Percentiles rank a stretch among this genome's conserved stretches.
Evolutionary conservation across 2,888 invertebrate genomes (phyloP).

Genomic region (Cotesia congregata): DNA sequence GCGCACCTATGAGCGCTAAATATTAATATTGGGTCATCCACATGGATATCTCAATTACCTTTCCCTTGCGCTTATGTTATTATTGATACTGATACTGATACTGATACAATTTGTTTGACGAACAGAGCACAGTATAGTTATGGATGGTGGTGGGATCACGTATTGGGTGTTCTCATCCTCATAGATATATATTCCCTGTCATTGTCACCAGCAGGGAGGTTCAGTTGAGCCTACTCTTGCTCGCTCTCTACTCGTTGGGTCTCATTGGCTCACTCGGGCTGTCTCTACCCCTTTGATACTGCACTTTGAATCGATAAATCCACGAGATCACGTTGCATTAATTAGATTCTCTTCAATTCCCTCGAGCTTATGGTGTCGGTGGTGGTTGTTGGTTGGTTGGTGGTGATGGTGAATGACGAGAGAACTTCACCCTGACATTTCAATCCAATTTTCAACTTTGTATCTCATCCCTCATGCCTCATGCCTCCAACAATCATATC

Average conservation of each 20-base stretch:
- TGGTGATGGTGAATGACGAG: slow-evolving; percentile 8
- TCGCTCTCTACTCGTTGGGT: not conserved
- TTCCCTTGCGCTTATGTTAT: slow-evolving; percentile 2
- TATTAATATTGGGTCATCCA: not conserved
- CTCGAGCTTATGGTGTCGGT: not conserved
- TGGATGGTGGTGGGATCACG: slow-evolving; percentile 22
- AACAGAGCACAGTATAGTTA: slow-evolving; percentile 8
- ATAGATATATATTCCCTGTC: not conserved
- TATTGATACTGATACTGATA: slow-evolving; percentile 14
- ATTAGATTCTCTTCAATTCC: slow-evolving; percentile 9
- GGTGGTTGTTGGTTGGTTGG: not conserved
- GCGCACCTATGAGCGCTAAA: not conserved
- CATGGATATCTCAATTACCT: slow-evolving; percentile 5
- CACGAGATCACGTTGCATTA: slow-evolving; percentile 20
- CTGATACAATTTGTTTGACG: not conserved
- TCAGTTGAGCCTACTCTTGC: not conserved
- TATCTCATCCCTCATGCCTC: not conserved
- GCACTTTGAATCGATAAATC: slow-evolving; percentile 21
- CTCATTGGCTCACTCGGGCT: not conserved
- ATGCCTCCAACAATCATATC: not conserved
- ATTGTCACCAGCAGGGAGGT: not conserved
- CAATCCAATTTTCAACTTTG: slow-evolving; percentile 3
- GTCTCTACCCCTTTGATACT: not conserved
- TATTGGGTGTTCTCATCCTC: slow-evolving; percentile 12
- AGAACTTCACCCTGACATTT: slow-evolving; percentile 1